These are phyloP conservation scores for Rhogogaster chlorosoma DNA, from an alignment of 2,888 invertebrate species.

Conservation along the genomic window DNA sequence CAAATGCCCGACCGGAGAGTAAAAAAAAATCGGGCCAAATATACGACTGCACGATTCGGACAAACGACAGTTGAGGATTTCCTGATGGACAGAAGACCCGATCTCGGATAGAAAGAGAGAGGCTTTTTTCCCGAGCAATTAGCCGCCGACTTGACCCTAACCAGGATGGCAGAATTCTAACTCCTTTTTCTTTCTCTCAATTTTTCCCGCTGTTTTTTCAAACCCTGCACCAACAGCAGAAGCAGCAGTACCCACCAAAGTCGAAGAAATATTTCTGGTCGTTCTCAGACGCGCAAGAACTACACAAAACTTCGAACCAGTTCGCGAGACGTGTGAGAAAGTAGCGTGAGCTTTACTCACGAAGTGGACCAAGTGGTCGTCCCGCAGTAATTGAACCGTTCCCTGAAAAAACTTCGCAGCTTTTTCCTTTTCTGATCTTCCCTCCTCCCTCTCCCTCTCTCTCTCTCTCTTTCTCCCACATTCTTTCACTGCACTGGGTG, in stretches of 20 bases:
- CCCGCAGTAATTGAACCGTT: slow-evolving; percentile 8
- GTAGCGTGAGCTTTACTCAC: not conserved
- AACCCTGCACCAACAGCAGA: not conserved
- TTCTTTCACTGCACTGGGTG: not conserved
- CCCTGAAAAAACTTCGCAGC: not conserved
- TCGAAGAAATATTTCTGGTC: not conserved
- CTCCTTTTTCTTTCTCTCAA: not conserved
- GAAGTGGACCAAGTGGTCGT: slow-evolving; percentile 12
- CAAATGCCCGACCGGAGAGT: not conserved
- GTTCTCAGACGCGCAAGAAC: not conserved
- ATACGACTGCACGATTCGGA: not conserved
- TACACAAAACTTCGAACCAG: not conserved
- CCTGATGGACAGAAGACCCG: not conserved
- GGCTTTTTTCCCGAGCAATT: slow-evolving; percentile 12
- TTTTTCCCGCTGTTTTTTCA: slow-evolving; percentile 14
- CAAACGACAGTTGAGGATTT: slow-evolving; percentile 12
- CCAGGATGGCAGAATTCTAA: not conserved
- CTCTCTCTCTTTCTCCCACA: not conserved
- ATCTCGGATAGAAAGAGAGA: not conserved
- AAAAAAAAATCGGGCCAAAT: not conserved
- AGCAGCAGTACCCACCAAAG: not conserved
- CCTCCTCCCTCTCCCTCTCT: not conserved
- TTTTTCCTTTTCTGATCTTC: not conserved
- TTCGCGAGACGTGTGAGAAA: not conserved
- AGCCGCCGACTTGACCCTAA: slow-evolving; percentile 10